These are phyloP conservation scores for Drosophila anomelani DNA, from an alignment of 2,888 invertebrate species.

Conservation along the genomic window DNA sequence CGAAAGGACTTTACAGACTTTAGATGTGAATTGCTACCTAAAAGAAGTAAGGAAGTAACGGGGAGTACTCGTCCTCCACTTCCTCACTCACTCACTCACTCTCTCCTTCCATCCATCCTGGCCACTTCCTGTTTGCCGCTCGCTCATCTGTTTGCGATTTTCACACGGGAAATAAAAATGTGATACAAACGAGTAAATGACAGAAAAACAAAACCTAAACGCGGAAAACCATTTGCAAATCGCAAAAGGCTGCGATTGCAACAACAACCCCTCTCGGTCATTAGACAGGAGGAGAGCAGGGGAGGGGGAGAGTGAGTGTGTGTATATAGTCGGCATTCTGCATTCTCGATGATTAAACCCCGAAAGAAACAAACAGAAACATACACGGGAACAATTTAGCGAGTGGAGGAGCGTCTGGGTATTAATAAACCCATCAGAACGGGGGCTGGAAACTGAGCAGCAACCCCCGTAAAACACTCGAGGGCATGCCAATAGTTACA, in stretches of 20 bases:
- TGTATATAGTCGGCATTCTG: constrained; percentile 8
- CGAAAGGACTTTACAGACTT: constrained; percentile 36
- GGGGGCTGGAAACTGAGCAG: constrained; percentile 58
- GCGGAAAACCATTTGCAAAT: constrained; percentile 81
- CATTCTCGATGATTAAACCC: constrained; percentile 62
- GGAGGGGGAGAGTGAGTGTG: constrained; percentile 17
- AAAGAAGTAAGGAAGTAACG: not conserved
- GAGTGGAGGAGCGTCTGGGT: constrained; percentile 30
- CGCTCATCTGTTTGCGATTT: constrained; percentile 62
- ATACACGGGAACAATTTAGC: constrained; percentile 29
- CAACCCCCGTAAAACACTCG: constrained; percentile 57
- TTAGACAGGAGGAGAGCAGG: not conserved
- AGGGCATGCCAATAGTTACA: constrained; percentile 57
- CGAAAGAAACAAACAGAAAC: constrained; percentile 68
- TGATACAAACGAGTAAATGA: constrained; percentile 72
- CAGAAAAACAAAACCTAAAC: constrained; percentile 77
- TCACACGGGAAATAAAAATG: constrained; percentile 79
- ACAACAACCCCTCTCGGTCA: constrained; percentile 56
- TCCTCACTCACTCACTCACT: not conserved
- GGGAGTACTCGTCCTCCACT: constrained; percentile 5
- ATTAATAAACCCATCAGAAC: constrained; percentile 76
- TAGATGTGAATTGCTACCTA: constrained; percentile 32
- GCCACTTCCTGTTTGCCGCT: constrained; percentile 63
- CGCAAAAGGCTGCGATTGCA: constrained; percentile 48
- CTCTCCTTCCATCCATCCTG: constrained; percentile 12